Evolutionary conservation across 2,888 invertebrate species (phyloP).

Genomic region (Glyphotaelius pellucidus): DNA sequence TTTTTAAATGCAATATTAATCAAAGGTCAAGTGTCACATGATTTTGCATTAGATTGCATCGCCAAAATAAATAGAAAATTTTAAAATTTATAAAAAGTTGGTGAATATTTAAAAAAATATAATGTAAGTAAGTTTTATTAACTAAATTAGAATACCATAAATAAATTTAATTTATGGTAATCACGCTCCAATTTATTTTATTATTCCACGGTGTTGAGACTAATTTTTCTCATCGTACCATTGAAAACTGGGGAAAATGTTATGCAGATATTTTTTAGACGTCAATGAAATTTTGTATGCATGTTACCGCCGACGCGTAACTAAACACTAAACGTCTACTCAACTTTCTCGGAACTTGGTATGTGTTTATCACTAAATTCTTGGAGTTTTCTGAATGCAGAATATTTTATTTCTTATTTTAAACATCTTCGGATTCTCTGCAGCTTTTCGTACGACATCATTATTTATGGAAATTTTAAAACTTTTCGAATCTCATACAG

Average conservation of each 20-base stretch:
- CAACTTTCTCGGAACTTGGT: neutral
- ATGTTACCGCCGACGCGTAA: neutral
- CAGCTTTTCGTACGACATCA: neutral
- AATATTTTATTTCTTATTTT: neutral
- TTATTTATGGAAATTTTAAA: neutral
- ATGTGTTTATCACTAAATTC: neutral
- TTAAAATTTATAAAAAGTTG: no score
- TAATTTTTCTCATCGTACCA: neutral
- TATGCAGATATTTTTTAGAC: neutral
- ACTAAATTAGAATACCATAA: neutral
- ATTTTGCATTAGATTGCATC: no score
- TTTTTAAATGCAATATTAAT: no score
- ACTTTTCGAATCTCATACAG: neutral
- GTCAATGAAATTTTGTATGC: neutral
- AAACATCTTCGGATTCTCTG: neutral
- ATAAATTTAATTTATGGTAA: neutral
- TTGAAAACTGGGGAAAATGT: neutral
- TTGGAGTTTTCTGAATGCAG: neutral
- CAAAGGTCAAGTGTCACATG: no score
- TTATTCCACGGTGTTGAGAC: neutral
- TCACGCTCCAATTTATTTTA: neutral
- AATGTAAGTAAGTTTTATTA: no score
- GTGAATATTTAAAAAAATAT: no score
- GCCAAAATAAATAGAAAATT: no score
- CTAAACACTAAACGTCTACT: neutral